A percentile compares a stretch with the other conserved stretches of the same genome.
phyloP scores from a whole-genome alignment of 1,140 invertebrate species.

The Bombus pascuorum region DNA sequence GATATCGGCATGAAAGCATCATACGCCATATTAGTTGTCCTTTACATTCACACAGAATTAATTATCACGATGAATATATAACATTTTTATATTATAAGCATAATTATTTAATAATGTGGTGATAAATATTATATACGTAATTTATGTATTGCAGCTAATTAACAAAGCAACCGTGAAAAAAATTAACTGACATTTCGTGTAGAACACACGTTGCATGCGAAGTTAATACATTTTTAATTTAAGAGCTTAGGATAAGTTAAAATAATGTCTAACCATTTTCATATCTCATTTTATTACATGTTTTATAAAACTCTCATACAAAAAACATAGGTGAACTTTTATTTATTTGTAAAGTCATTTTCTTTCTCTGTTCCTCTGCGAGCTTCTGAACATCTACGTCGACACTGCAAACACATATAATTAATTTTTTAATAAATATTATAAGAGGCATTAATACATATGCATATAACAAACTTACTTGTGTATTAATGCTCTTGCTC shows the following conservation, averaged over 20 bases:
- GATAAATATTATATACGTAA: neutral
- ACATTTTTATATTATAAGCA: neutral
- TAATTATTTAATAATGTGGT: too few species aligned
- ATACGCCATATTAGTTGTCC: conserved; percentile 11
- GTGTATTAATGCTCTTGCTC: conserved; percentile 81
- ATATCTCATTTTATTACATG: too few species aligned
- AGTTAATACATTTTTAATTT: too few species aligned
- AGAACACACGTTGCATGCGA: neutral
- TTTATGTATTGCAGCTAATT: neutral
- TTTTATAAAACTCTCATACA: conserved; percentile 60
- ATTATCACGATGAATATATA: neutral
- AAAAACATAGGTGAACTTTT: conserved; percentile 77
- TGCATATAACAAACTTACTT: conserved; percentile 39
- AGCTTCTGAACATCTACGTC: conserved; percentile 59
- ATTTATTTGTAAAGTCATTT: conserved; percentile 55
- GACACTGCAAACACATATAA: conserved; percentile 62
- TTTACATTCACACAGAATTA: neutral
- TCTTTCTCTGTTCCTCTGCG: conserved; percentile 59
- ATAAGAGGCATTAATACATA: neutral
- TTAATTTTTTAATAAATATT: neutral
- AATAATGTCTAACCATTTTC: too few species aligned
- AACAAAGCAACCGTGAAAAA: neutral
- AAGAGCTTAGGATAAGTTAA: too few species aligned
- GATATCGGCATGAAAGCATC: neutral
- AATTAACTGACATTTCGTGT: neutral